A percentile compares a stretch with the other conserved stretches of the same genome.
phyloP scores from a whole-genome alignment of 1,140 invertebrate genomes.

The Drosophila biarmipes region DNA sequence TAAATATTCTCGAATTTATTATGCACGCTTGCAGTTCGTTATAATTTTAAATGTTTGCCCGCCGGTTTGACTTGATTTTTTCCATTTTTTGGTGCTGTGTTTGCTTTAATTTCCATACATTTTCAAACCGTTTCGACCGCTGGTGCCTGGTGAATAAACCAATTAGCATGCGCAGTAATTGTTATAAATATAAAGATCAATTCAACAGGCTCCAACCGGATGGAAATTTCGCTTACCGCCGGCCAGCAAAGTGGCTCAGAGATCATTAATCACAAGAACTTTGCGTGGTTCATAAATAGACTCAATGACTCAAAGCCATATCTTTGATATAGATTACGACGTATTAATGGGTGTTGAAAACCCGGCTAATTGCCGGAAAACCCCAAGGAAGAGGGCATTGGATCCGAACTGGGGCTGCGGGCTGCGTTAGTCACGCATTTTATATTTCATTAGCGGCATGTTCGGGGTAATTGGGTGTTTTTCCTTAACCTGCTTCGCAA shows the following conservation, averaged over 20 bases:
- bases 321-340: slow-evolving; percentile 27
- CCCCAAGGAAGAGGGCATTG: slow-evolving; percentile 40
- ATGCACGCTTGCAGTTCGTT: slow-evolving; percentile 35
- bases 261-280: slow-evolving; percentile 53
- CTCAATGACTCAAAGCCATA: slow-evolving; percentile 34
- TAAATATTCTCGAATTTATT: slow-evolving; percentile 48
- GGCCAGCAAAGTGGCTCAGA: slow-evolving; percentile 18
- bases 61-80: slow-evolving; percentile 49
- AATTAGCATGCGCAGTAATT: slow-evolving; percentile 64
- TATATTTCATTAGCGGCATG: slow-evolving; percentile 47
- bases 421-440: slow-evolving; percentile 37
- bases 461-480: slow-evolving; percentile 47
- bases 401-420: slow-evolving; percentile 11
- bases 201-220: slow-evolving; percentile 61
- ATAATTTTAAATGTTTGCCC: slow-evolving; percentile 32
- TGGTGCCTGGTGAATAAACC: slow-evolving; percentile 75
- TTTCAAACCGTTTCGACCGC: slow-evolving; percentile 42
- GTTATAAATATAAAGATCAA: slow-evolving; percentile 40
- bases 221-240: slow-evolving; percentile 42
- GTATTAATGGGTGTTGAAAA: slow-evolving; percentile 39
- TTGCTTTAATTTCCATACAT: slow-evolving; percentile 50
- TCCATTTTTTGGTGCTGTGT: slow-evolving; percentile 22
- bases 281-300: slow-evolving; percentile 4
- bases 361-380: slow-evolving; percentile 40
- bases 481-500: slow-evolving; percentile 44